Percentiles rank a stretch among this genome's conserved stretches.
Evolutionary conservation across 2,113 vertebrate genomes (phyloP).

Genomic region (Eulemur rufifrons): DNA sequence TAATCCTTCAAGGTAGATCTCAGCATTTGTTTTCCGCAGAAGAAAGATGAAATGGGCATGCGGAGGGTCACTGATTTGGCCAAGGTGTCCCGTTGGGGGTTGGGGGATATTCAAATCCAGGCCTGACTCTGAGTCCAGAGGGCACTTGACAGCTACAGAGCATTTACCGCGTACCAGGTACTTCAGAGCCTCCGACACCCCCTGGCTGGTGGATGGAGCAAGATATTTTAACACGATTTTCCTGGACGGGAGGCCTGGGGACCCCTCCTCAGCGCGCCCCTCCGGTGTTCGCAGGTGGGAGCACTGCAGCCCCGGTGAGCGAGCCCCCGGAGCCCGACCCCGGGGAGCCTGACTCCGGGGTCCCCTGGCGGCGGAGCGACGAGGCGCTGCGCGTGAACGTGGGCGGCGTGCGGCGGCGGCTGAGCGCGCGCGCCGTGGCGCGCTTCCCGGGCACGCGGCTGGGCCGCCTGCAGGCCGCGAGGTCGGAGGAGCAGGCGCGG

Average conservation of each 20-base stretch:
- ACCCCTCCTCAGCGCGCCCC: neutral
- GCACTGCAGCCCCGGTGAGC: slow-evolving; percentile 29
- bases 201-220: neutral
- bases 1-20: neutral
- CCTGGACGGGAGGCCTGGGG: neutral
- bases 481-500: slow-evolving; percentile 94
- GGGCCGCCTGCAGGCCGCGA: slow-evolving; percentile 93
- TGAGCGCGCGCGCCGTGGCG: slow-evolving; percentile 91
- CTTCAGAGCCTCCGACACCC: neutral
- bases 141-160: neutral
- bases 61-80: neutral
- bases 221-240: neutral
- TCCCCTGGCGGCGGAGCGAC: slow-evolving; percentile 75
- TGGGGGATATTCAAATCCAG: neutral
- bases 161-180: neutral
- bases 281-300: neutral
- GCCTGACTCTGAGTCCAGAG: neutral
- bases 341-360: neutral
- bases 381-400: slow-evolving; percentile 94
- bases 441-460: slow-evolving; percentile 96
- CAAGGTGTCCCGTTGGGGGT: neutral
- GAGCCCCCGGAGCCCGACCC: neutral
- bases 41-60: neutral
- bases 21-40: neutral
- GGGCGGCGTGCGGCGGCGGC: slow-evolving; percentile 92